phyloP scores from a whole-genome alignment of 1,140 invertebrate genomes.

The Aphis gossypii region DNA sequence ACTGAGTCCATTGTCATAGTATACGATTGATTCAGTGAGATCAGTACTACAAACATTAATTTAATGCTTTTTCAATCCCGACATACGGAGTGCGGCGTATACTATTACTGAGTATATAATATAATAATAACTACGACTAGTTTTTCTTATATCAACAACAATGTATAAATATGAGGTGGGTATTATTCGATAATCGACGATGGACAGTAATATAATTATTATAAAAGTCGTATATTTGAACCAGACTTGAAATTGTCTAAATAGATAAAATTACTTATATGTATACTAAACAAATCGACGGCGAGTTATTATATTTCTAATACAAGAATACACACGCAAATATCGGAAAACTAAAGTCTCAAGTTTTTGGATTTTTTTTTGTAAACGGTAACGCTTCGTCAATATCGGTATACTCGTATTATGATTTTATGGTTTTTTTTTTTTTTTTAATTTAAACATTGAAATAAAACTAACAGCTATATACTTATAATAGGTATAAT shows the following conservation, averaged over 20 bases:
- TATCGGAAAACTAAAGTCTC: neutral
- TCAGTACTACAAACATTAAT: neutral
- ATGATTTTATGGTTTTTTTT: too few species aligned
- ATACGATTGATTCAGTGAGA: neutral
- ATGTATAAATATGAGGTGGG: neutral
- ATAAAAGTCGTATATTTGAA: neutral
- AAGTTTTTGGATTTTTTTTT: neutral
- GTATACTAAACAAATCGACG: neutral
- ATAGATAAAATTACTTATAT: neutral
- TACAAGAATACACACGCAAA: neutral
- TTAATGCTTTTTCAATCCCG: neutral
- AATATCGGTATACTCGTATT: neutral
- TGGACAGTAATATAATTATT: neutral
- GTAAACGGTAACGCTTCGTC: neutral
- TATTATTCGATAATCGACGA: neutral
- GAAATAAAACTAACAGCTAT: neutral
- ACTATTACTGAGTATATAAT: conserved; percentile 10
- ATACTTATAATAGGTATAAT: neutral
- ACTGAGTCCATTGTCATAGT: neutral
- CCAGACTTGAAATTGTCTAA: neutral
- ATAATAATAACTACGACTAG: neutral
- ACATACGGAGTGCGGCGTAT: neutral
- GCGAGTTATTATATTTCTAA: neutral
- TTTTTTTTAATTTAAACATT: conserved; percentile 12
- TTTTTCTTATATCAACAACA: neutral